Evolutionary conservation across 1,140 invertebrate genomes (phyloP).

Genomic region (Cydia fagiglandana): DNA sequence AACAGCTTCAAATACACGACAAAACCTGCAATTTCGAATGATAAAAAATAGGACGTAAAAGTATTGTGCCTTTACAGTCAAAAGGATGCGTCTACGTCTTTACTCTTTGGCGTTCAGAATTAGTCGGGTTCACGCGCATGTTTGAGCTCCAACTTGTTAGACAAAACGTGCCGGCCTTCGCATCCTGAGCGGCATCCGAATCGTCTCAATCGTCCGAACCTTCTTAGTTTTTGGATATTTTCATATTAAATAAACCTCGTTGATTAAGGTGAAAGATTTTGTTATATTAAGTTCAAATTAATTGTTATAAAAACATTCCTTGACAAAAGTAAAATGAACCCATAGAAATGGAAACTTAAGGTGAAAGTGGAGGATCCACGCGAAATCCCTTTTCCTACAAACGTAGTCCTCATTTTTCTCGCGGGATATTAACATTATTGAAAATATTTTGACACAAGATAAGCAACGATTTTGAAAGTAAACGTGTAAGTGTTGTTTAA

Average conservation of each 20-base stretch:
- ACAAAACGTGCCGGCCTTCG: constrained; percentile 38
- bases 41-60: too few species aligned
- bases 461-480: too few species aligned
- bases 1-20: too few species aligned
- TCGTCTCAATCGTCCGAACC: neutral
- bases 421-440: too few species aligned
- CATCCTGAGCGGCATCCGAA: constrained; percentile 26
- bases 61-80: neutral
- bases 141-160: constrained; percentile 43
- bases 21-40: too few species aligned
- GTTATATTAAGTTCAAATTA: neutral
- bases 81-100: neutral
- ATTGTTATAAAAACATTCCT: neutral
- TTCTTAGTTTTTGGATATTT: constrained; percentile 20
- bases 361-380: too few species aligned
- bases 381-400: too few species aligned
- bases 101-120: constrained; percentile 34
- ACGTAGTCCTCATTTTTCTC: too few species aligned
- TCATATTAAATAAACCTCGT: neutral
- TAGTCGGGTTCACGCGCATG: constrained; percentile 42
- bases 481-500: too few species aligned
- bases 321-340: too few species aligned
- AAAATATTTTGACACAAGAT: too few species aligned
- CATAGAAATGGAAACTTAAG: too few species aligned
- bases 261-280: neutral